Evolutionary conservation across 2,113 vertebrate genomes (phyloP), one percentile per base, ranked within the genome.

Genomic region (Muntiacus reevesi): DNA sequence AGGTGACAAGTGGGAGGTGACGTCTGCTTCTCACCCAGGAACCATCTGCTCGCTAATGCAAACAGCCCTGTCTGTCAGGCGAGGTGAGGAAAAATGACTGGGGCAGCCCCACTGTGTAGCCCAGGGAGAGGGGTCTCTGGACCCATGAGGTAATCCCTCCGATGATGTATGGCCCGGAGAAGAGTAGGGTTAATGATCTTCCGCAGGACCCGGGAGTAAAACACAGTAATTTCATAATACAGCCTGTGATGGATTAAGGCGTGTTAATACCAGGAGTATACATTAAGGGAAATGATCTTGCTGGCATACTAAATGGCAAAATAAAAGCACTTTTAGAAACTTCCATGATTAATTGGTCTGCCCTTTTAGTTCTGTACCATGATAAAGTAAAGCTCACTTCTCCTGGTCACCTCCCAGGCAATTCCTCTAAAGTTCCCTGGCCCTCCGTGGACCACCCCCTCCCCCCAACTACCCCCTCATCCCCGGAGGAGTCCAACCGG

Each of bases 271-370:
- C 98, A 98, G 98, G 98, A 99, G 99, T 99, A 99, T 99, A 99
- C 99, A 99, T 99, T 99, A 99, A 99, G 99, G 99, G 98, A 99
- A 99, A 99, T 99, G 98, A 98, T 98, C 98, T 98, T 97, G 98
- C 99, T 99, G 99, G 99, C 99, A 99, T 99, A 98, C 99, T 99
- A 99, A 99, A 99, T 99, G 99, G 99, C 99, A 99, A 99, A 99
- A 99, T 99, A 99, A 99, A 99, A 99, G 99, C 99, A 99, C 99
- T 99, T 99, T 99, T 99, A 99, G 99, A 99, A 99, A 99, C 99
- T 99, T 99, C 98, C 99, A 98, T 99, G 99, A 99, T 99, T 99
- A 99, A 99, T 99, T 98, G 98, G 98, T 98, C 98, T 99, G 98
- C 99, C 99, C 99, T 99, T 99, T 98, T 98, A 98, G 98, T 98